A percentile compares a stretch with the other conserved stretches of the same genome.
Evolutionary conservation across 2,113 vertebrate species (phyloP).

Genomic region (Alethe castanea): DNA sequence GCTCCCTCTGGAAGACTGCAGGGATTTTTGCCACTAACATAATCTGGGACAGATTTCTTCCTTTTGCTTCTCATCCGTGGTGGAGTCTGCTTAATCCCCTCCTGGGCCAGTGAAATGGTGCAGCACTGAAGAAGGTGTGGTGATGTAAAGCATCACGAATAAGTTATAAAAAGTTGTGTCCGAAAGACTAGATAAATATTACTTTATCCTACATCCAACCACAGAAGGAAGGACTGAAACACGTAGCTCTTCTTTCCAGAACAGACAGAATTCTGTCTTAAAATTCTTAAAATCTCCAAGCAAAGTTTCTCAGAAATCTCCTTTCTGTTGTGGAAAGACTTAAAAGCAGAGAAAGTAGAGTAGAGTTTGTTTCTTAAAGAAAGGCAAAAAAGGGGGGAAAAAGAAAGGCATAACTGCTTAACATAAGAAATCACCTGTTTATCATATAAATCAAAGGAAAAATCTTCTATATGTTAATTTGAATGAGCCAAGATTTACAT

Average conservation of each 20-base stretch:
- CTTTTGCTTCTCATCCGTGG: neutral
- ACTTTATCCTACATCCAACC: neutral
- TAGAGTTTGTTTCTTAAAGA: neutral
- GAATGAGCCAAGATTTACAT: neutral
- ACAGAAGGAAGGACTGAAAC: neutral
- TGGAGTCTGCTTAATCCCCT: neutral
- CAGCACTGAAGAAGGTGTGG: neutral
- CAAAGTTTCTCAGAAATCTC: neutral
- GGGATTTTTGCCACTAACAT: neutral
- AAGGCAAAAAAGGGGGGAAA: accelerated
- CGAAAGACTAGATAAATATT: neutral
- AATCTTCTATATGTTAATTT: neutral
- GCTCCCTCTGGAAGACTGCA: neutral
- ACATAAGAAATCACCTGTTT: neutral
- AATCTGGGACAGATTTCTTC: neutral
- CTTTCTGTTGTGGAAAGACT: neutral
- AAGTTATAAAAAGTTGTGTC: neutral
- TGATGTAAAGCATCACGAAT: neutral
- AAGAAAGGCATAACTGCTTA: neutral
- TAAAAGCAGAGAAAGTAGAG: neutral
- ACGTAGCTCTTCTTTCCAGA: neutral
- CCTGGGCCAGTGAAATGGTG: neutral
- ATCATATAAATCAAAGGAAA: neutral
- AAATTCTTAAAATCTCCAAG: neutral
- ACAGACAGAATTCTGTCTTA: neutral